Conservation (phyloP, 2,113 vertebrate genomes). For the Ammospiza nelsoni region DNA sequence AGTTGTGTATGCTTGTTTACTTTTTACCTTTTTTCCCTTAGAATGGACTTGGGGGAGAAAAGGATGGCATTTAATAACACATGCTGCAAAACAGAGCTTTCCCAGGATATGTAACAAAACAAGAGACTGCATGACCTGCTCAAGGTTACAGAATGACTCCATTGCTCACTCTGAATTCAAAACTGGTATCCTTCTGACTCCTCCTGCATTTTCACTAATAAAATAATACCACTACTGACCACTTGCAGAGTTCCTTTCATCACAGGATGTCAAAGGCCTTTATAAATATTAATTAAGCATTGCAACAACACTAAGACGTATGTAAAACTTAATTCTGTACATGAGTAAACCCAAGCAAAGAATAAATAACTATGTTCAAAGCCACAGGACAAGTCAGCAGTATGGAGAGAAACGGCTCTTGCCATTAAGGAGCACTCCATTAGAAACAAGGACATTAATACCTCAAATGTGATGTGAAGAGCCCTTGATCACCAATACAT, state of each 20-base stretch:
- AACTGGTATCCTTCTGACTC: conserved; percentile 31
- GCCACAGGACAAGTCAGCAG: background rate
- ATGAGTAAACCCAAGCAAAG: conserved; percentile 59
- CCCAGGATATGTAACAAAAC: conserved; percentile 18
- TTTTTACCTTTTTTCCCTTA: background rate
- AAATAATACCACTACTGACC: conserved; percentile 30
- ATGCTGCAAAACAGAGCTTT: background rate
- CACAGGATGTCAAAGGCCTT: conserved; percentile 40
- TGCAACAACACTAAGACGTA: conserved; percentile 28
- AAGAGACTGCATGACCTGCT: conserved; percentile 6
- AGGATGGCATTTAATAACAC: background rate
- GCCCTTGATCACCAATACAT: background rate
- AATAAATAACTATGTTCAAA: conserved; percentile 41
- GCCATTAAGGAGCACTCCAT: background rate
- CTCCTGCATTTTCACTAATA: conserved; percentile 44
- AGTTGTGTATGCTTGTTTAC: background rate
- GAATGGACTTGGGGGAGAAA: background rate
- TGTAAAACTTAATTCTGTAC: conserved; percentile 39
- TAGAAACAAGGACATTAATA: background rate
- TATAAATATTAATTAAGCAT: conserved; percentile 58
- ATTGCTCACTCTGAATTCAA: conserved; percentile 40
- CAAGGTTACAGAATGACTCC: conserved; percentile 48
- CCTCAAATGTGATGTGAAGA: background rate
- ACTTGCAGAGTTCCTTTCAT: conserved; percentile 42
- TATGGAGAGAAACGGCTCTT: background rate